Conservation (phyloP, 2,113 vertebrate genomes). For the Pseudorhombus dupliciocellatus region DNA sequence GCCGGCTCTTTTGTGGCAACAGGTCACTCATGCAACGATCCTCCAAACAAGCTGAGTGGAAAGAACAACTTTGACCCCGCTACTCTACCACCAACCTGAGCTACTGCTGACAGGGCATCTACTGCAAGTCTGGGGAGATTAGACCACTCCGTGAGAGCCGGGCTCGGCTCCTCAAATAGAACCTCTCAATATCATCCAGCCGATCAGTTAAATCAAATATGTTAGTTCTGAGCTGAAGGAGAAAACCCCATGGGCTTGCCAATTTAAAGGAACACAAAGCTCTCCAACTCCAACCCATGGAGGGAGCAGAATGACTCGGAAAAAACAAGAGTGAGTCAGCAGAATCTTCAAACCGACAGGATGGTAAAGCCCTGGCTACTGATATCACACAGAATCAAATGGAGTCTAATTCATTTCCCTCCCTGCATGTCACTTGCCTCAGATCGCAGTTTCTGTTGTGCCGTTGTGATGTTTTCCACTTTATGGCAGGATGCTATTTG, state of each 20-base stretch:
- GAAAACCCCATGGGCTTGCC: conserved; percentile 48
- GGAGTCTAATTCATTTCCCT: conserved; percentile 79
- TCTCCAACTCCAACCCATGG: conserved; percentile 43
- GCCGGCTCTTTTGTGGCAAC: conserved; percentile 58
- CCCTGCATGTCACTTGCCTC: conserved; percentile 78
- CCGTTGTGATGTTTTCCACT: conserved; percentile 81
- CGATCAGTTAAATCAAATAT: conserved; percentile 68
- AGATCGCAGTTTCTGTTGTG: conserved; percentile 78
- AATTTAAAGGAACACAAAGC: conserved; percentile 53
- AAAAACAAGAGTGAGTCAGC: conserved; percentile 76
- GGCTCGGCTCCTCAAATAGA: conserved; percentile 69
- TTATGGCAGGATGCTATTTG: conserved; percentile 81
- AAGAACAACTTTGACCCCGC: conserved; percentile 65
- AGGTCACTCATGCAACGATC: conserved; percentile 64
- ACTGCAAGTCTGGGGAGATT: conserved; percentile 68
- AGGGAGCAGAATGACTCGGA: conserved; percentile 25
- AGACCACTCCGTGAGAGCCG: conserved; percentile 48
- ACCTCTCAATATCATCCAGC: conserved; percentile 55
- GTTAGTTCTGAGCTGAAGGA: conserved; percentile 58
- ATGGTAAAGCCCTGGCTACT: conserved; percentile 52
- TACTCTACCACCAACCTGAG: conserved; percentile 55
- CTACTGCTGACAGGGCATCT: conserved; percentile 69
- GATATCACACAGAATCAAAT: conserved; percentile 78
- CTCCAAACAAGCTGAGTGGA: conserved; percentile 67
- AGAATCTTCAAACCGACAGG: conserved; percentile 63